Base-by-base conservation (phyloP, 2,113 vertebrate species). In the Oryzias melastigma region DNA sequence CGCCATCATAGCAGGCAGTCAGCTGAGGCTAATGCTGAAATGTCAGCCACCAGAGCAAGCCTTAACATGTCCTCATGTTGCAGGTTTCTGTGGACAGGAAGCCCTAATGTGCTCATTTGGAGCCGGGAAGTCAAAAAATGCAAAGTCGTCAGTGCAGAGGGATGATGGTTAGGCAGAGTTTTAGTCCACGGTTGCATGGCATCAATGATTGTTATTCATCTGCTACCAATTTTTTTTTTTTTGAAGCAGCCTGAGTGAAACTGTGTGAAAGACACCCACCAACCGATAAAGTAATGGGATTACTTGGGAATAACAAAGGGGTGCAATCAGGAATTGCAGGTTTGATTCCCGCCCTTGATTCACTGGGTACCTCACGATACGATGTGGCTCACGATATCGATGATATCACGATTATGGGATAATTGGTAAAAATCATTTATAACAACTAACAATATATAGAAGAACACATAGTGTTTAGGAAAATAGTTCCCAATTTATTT, bases 61-160 rank as follows among this genome's bases (percentile, higher is more conserved):
- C 62, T 81, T 65, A 72, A 85, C 78, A 66, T 80, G 85, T 87
- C 78, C 66, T 77, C 78, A 72, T 85, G 82, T 83, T 84, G 77
- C 82, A 71, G 68, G 87, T 77, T 83, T 77, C 70, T 77, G 77
- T 68, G 72, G 84, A 74, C 83, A 65, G 73, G 68, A 77, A 74
- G 76, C 66, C 75, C 63, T 55, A 68, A 62, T 68, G 74, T 70
- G 60, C 68, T 77, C 75, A 67, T 80, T 80, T 83, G 27, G 35
- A 68, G 63, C 50, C 3, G 2, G 15, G 42, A n/a, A 80, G 58
- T 67, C 62, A 65, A 65, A 82, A 52, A 54, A 73, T 75, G 65
- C 58, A 71, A 62, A 71, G 57, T 61, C 27, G 51, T 41, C 41
- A 57, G 58, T 35, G 62, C 53, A 40, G 43, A 17, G 14, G 56